phyloP scores from a whole-genome alignment of 2,113 vertebrate species.

The Brachionichthys hirsutus region DNA sequence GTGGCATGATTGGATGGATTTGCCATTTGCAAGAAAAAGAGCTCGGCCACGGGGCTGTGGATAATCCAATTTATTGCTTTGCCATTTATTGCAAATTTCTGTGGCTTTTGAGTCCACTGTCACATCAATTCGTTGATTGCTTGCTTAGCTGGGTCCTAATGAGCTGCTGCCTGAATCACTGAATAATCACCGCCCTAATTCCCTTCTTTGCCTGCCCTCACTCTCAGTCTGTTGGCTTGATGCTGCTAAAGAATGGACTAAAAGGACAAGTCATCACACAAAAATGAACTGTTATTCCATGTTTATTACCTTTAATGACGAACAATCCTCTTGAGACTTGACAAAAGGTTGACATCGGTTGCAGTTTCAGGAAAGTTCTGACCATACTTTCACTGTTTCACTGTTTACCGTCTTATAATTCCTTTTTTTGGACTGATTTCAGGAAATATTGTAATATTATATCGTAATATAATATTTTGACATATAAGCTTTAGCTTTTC shows the following conservation, averaged over 20 bases:
- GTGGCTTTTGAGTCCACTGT: conserved; percentile 74
- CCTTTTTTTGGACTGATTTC: no score
- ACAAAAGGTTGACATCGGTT: conserved; percentile 20
- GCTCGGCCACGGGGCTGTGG: conserved; percentile 66
- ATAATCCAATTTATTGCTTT: conserved; percentile 77
- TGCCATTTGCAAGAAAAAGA: conserved; percentile 70
- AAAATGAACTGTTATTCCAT: no score
- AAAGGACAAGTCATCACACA: conserved; percentile 22
- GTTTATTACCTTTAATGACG: conserved; percentile 42
- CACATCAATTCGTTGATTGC: conserved; percentile 76
- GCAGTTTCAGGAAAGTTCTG: conserved; percentile 11
- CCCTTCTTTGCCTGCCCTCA: conserved; percentile 65
- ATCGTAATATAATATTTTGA: no score
- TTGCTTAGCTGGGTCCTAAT: conserved; percentile 78
- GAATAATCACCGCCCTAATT: conserved; percentile 76
- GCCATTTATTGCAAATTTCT: conserved; percentile 79
- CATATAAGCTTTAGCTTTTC: no score
- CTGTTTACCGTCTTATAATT: no score
- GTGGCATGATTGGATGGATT: conserved; percentile 72
- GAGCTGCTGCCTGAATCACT: conserved; percentile 75
- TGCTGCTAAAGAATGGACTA: conserved; percentile 50
- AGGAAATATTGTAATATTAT: no score
- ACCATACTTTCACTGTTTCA: neutral
- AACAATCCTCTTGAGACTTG: conserved; percentile 15
- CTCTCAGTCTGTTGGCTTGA: conserved; percentile 56